Percentiles rank a stretch among this genome's conserved stretches.
Conservation (phyloP, 2,888 invertebrate species). For the Orgyia antiqua region DNA sequence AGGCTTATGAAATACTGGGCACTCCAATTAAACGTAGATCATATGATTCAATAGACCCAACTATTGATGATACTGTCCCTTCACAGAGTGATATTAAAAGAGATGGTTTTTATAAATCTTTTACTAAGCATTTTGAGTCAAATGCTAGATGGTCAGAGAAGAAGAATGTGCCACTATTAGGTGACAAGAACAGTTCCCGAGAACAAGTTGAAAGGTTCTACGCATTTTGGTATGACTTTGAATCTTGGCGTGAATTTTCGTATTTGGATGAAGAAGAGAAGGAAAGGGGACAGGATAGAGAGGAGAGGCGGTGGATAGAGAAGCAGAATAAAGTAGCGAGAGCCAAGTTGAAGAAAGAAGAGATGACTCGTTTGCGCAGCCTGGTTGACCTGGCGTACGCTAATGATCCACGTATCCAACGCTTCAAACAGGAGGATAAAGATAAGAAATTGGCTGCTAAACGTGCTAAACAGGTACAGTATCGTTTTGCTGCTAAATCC, state of each 20-base stretch:
- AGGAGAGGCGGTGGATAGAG: slow-evolving; percentile 98
- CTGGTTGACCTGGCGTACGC: slow-evolving; percentile 96
- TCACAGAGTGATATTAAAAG: slow-evolving; percentile 85
- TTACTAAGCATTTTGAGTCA: slow-evolving; percentile 83
- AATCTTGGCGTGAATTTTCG: slow-evolving; percentile 99
- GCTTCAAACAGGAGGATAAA: slow-evolving; percentile 96
- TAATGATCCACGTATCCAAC: slow-evolving; percentile 94
- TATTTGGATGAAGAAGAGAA: slow-evolving; percentile 99
- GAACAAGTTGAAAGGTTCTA: slow-evolving; percentile 96
- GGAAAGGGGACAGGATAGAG: slow-evolving; percentile 97
- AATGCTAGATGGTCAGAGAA: slow-evolving; percentile 96
- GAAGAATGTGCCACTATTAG: slow-evolving; percentile 90
- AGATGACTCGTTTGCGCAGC: slow-evolving; percentile 93
- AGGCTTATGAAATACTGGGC: slow-evolving; percentile 95
- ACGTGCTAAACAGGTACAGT: slow-evolving; percentile 88
- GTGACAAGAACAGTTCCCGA: slow-evolving; percentile 85
- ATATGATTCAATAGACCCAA: slow-evolving; percentile 97
- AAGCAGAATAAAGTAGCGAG: slow-evolving; percentile 97
- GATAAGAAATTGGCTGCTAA: slow-evolving; percentile 93
- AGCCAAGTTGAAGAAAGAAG: slow-evolving; percentile 96
- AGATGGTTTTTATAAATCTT: slow-evolving; percentile 84
- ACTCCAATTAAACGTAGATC: slow-evolving; percentile 89
- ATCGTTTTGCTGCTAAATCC: slow-evolving; percentile 5
- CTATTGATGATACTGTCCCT: slow-evolving; percentile 94
- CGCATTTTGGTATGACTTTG: slow-evolving; percentile 98